These are phyloP conservation scores for Sigmodon hispidus DNA, from an alignment of 2,113 vertebrate species.

Conservation along the genomic window DNA sequence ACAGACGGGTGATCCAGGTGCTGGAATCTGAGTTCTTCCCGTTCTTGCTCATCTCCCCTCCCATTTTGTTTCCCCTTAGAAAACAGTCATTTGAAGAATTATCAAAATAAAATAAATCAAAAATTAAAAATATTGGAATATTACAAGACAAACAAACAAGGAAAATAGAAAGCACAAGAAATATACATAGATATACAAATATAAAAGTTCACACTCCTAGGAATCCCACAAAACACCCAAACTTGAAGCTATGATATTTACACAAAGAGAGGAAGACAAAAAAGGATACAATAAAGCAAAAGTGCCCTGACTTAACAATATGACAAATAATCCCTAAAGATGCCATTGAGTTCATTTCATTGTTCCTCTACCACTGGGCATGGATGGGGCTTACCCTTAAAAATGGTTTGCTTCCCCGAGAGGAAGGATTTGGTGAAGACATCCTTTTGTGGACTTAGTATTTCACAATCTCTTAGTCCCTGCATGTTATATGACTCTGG, in stretches of 20 bases:
- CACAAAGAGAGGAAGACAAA: background rate
- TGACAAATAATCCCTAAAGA: background rate
- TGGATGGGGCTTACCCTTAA: background rate
- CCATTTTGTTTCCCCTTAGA: background rate
- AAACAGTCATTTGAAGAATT: background rate
- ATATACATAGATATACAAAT: background rate
- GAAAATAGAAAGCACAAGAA: background rate
- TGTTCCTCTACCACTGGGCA: background rate
- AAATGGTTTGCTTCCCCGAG: background rate
- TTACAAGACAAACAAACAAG: background rate
- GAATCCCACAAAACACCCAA: background rate
- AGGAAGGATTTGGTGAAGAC: background rate
- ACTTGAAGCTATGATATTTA: background rate
- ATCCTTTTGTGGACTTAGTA: background rate
- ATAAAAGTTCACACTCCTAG: background rate
- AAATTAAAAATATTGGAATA: background rate
- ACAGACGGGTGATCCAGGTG: too few relatives aligned
- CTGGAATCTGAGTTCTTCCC: too few relatives aligned
- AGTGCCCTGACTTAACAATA: background rate
- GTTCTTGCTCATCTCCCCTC: background rate
- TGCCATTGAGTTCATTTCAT: background rate
- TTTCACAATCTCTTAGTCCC: too few relatives aligned
- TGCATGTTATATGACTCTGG: background rate
- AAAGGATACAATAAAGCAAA: background rate
- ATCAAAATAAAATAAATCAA: background rate